These are phyloP conservation scores for Thalassaphorura encarpata DNA, from an alignment of 1,140 invertebrate genomes.

Conservation along the genomic window DNA sequence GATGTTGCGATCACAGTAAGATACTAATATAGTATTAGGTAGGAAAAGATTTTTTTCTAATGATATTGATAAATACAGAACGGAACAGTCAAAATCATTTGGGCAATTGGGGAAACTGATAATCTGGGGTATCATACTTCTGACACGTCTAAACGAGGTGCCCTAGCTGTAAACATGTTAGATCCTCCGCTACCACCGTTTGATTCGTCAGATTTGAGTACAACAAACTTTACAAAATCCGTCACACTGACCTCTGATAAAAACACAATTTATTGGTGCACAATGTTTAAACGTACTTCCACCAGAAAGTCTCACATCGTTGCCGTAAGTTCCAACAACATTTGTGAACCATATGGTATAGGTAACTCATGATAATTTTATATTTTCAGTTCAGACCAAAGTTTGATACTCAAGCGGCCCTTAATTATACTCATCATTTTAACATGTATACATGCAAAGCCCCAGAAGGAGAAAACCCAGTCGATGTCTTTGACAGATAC, in stretches of 20 bases:
- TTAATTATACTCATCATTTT: not conserved
- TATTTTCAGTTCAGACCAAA: not conserved
- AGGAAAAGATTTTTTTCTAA: no score
- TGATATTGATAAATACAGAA: no score
- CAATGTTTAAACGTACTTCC: not conserved
- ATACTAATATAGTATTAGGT: no score
- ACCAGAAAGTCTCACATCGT: not conserved
- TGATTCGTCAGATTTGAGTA: not conserved
- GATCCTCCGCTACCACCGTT: not conserved
- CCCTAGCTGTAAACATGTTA: not conserved
- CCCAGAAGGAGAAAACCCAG: no score
- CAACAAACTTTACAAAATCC: not conserved
- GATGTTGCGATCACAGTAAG: no score
- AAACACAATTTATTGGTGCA: slow-evolving; percentile 1
- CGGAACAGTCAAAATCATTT: not conserved
- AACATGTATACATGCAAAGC: not conserved
- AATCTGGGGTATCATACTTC: not conserved
- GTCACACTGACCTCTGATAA: not conserved
- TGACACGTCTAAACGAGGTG: not conserved
- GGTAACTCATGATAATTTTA: no score
- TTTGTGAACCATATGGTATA: not conserved
- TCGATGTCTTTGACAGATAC: not conserved
- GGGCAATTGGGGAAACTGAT: not conserved
- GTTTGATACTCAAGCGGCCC: not conserved
- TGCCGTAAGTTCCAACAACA: not conserved